phyloP scores from a whole-genome alignment of 2,797 vertebrate species.

The Tiaroga cobitis region DNA sequence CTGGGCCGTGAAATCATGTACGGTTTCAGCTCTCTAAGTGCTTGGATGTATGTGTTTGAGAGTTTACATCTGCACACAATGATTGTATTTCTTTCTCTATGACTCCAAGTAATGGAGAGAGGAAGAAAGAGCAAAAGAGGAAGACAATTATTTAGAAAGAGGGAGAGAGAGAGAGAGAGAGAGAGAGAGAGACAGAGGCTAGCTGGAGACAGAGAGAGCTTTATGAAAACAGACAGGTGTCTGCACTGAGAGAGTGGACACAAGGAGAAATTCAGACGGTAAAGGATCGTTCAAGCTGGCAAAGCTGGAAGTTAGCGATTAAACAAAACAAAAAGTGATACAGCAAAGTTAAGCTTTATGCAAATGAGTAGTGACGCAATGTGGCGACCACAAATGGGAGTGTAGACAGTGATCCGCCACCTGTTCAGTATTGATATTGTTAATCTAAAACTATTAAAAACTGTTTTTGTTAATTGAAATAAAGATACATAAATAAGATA shows the following conservation, averaged over 20 bases:
- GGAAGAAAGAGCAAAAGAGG: constrained; percentile 54
- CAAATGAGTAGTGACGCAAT: background rate
- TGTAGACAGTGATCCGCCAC: background rate
- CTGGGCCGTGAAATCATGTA: constrained; percentile 27
- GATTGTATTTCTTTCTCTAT: constrained; percentile 52
- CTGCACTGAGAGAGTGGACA: constrained; percentile 29
- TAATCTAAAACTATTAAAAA: background rate
- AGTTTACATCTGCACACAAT: constrained; percentile 50
- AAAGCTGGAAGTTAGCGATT: background rate
- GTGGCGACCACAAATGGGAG: background rate
- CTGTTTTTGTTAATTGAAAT: background rate
- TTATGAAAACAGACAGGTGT: constrained; percentile 53
- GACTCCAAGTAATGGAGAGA: constrained; percentile 69
- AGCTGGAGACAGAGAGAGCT: constrained; percentile 58
- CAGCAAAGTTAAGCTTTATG: constrained; percentile 3
- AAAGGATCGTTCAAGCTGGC: background rate
- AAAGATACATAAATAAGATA: background rate
- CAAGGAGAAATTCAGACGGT: constrained; percentile 16
- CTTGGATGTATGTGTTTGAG: constrained; percentile 31
- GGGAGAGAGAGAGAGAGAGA: constrained; percentile 64
- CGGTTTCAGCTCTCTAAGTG: constrained; percentile 6
- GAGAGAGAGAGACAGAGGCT: constrained; percentile 64
- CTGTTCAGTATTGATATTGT: background rate
- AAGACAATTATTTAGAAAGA: constrained; percentile 65
- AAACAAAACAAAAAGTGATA: background rate